These are phyloP conservation scores for Hyalella azteca DNA, from an alignment of 2,888 invertebrate species.

Conservation along the genomic window DNA sequence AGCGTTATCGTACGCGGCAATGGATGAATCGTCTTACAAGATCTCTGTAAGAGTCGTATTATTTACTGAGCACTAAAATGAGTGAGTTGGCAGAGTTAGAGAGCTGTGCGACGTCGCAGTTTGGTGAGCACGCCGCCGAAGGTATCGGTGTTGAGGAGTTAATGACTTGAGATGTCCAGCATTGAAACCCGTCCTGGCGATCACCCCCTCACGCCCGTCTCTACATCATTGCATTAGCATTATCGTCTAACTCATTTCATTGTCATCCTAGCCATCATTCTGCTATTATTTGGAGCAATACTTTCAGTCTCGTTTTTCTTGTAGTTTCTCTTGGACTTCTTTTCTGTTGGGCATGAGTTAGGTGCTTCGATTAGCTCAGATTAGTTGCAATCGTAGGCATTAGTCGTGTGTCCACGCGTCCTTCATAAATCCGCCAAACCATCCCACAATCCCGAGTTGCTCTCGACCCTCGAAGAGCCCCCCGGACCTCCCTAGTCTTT, in stretches of 20 bases:
- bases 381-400: neutral
- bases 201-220: neutral
- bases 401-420: conserved; percentile 29
- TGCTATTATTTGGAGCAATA: neutral
- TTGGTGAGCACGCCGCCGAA: conserved; percentile 12
- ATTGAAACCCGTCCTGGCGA: conserved; percentile 31
- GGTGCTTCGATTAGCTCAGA: neutral
- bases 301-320: neutral
- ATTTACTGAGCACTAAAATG: neutral
- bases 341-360: neutral
- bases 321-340: neutral
- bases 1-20: too few species aligned
- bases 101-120: neutral
- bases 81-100: neutral
- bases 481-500: conserved; percentile 28
- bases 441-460: conserved; percentile 30
- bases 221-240: neutral
- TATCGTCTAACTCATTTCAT: conserved; percentile 1
- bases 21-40: too few species aligned
- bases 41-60: too few species aligned
- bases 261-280: neutral
- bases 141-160: conserved; percentile 36
- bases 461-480: conserved; percentile 30
- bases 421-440: conserved; percentile 36
- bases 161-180: conserved; percentile 37